Evolutionary conservation across 2,797 vertebrate species (phyloP), one percentile per base, ranked within the genome.

Genomic region (Taeniopygia guttata): DNA sequence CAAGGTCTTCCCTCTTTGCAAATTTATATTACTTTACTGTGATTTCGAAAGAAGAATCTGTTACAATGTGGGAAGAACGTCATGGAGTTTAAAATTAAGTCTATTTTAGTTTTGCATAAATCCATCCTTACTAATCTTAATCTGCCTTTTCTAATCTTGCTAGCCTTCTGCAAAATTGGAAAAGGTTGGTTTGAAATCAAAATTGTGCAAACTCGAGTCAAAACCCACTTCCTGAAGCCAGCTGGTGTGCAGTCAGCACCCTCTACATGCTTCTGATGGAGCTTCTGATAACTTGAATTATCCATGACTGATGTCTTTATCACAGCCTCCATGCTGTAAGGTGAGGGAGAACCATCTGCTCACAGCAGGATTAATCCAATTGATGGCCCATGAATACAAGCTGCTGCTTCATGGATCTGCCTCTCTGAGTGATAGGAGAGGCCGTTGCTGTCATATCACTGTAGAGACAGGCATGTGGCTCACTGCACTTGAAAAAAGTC

Each of bases 261-360:
- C 68, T 60, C 36, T 59, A 42, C 2, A 1, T 54, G 79, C 84
- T 85, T 83, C 73, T 82, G 84, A 69, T 82, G 77, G 67, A 84
- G 63, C 52, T 79, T 89, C 70, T 48, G 89, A 87, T 95, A 88
- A 51, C 73, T 55, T 27, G 73, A 52, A 58, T 91, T 85, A 34
- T 34, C 87, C 46, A 14, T 72, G 89, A 45, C 36, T 82, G 94
- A 92, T 90, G 82, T 89, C 82, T 96, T 87, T 94, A 83, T 93
- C 90, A 21, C 58, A 66, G 72, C 46, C 64, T 60, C 55, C 4
- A 1, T 36, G 66, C 59, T 63, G 5, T 32, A 54, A 78, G 70
- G 69, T 64, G 64, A 91, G 76, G 89, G 79, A 74, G 66, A 93
- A 91, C 89, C 91, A 90, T 96, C 91, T 96, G 91, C 85, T 92